phyloP scores from a whole-genome alignment of 2,888 invertebrate genomes.

The Molorchus minor region DNA sequence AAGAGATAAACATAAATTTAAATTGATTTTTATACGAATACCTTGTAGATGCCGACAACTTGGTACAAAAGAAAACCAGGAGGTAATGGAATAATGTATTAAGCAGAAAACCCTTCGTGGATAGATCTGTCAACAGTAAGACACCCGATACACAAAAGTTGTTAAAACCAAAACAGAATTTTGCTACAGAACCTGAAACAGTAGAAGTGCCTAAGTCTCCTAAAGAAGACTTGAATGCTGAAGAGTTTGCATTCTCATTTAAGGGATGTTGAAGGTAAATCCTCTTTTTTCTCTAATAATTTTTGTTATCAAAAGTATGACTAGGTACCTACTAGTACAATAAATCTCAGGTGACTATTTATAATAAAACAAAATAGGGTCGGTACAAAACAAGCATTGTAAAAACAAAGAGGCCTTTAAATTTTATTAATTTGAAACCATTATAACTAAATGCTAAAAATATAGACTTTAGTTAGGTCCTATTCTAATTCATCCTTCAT shows the following conservation, averaged over 20 bases:
- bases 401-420: too few species aligned
- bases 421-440: too few species aligned
- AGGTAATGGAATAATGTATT: constrained; percentile 26
- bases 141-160: constrained; percentile 36
- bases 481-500: too few species aligned
- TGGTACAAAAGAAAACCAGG: constrained; percentile 43
- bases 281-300: too few species aligned
- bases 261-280: constrained; percentile 39
- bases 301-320: too few species aligned
- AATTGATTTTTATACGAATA: neutral
- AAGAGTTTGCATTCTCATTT: constrained; percentile 41
- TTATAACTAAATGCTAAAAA: too few species aligned
- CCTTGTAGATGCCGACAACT: constrained; percentile 39
- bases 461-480: too few species aligned
- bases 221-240: constrained; percentile 36
- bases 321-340: too few species aligned
- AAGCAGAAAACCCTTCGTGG: constrained; percentile 47
- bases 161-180: constrained; percentile 22
- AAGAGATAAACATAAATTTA: neutral
- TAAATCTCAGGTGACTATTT: too few species aligned
- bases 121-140: constrained; percentile 46
- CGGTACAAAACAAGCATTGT: too few species aligned
- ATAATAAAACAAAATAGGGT: too few species aligned
- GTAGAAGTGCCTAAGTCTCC: constrained; percentile 14
- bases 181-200: constrained; percentile 14